Evolutionary conservation across 2,888 invertebrate genomes (phyloP), one percentile per base, ranked within the genome.

Genomic region (Oxystoma pomonae): DNA sequence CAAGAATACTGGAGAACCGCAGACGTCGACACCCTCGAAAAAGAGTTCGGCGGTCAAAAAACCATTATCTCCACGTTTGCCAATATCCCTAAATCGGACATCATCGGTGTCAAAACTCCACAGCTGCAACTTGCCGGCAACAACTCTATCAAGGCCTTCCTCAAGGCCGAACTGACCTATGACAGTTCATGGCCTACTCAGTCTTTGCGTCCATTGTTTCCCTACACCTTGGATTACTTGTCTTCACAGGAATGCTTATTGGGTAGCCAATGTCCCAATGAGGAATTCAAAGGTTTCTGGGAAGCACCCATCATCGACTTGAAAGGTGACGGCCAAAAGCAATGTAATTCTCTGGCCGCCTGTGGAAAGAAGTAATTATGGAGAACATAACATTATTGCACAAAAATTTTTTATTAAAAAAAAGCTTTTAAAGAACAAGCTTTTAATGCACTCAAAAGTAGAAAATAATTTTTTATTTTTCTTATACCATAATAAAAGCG

Each of bases 151-250:
- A 74, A 81, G 63, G 84, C 87, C 63, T 82, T 89, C 73, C 69
- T 76, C 0, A 78, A 83, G 12, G 73, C 79, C 19, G 82, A 78
- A 0, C 78, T 89, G 1, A 64, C 72, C 1, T 90, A 88, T 73
- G 90, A 90, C 72, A 83, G 83, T 62, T 84, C 87, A 1, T 85
- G 89, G 86, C 82, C 86, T 0, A 84, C 87, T 0, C 75, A 77
- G 18, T 35, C 12, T 35, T 35, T 35, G 35, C 35, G 83, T 21
- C 84, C 83, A 17, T 74, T 87, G 0, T 90, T 87, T 85, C 90
- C 90, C 0, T 90, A 90, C 75, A 89, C 89, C 0, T 74, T 89
- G 61, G 86, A 90, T 72, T 87, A 84, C 68, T 74, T 75, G 0
- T 82, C 84, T 0, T 81, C 67, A 16, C 85, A 87, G 74, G 84